Evolutionary conservation across 2,797 vertebrate genomes (phyloP).

Genomic region (Calcarius lapponicus): DNA sequence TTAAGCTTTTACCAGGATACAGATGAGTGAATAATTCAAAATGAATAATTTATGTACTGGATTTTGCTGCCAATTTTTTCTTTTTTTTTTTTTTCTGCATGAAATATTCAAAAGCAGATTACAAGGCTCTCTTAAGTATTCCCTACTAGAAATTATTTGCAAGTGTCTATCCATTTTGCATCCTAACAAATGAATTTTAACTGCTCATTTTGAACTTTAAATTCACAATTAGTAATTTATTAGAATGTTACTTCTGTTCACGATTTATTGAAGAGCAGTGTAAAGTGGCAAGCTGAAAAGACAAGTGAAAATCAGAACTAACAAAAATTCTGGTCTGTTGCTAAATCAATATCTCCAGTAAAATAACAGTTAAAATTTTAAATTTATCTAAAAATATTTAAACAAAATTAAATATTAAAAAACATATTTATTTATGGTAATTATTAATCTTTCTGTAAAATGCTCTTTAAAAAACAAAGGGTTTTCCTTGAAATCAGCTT

Average conservation of each 20-base stretch:
- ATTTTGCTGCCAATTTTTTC: neutral
- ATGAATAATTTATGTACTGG: neutral
- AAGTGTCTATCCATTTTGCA: neutral
- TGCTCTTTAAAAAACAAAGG: neutral
- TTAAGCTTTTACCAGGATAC: neutral
- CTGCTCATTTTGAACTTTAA: neutral
- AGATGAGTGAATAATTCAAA: slow-evolving; percentile 20
- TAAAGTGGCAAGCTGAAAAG: neutral
- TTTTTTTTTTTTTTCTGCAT: neutral
- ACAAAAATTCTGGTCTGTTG: neutral
- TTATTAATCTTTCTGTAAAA: neutral
- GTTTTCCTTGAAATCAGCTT: neutral
- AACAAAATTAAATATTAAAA: neutral
- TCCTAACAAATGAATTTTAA: neutral
- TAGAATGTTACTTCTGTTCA: neutral
- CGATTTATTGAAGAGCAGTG: neutral
- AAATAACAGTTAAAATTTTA: neutral
- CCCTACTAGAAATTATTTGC: neutral
- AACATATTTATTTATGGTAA: neutral
- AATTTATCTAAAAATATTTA: neutral
- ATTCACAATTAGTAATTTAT: neutral
- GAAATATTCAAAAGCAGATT: slow-evolving; percentile 13
- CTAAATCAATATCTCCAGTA: neutral
- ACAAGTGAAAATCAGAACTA: neutral
- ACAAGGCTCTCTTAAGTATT: neutral